phyloP scores from a whole-genome alignment of 2,797 vertebrate genomes.

The Pristis pectinata region DNA sequence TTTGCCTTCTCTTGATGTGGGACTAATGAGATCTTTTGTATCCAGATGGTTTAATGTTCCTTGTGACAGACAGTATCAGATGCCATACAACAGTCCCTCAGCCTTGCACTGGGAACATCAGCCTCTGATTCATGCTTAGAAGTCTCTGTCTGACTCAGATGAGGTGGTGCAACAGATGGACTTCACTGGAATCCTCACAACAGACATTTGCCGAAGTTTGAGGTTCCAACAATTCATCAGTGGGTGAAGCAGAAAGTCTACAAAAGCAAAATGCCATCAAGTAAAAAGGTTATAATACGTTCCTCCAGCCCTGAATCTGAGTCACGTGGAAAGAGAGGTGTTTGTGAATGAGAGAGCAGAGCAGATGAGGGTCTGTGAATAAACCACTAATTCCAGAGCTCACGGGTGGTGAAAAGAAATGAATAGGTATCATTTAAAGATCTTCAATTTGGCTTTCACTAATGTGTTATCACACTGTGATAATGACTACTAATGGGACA shows the following conservation, averaged over 20 bases:
- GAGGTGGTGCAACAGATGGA: background rate
- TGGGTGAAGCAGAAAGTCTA: background rate
- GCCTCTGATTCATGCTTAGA: background rate
- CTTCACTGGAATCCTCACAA: background rate
- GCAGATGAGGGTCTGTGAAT: constrained; percentile 18
- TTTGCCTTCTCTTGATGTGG: too few species aligned
- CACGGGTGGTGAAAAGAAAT: constrained; percentile 12
- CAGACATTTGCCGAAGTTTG: background rate
- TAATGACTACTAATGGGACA: constrained; percentile 33
- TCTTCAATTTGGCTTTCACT: constrained; percentile 33
- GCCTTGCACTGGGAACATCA: background rate
- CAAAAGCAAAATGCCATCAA: background rate
- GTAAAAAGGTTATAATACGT: background rate
- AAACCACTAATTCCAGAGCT: constrained; percentile 15
- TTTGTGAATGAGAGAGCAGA: constrained; percentile 3
- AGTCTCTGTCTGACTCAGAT: background rate
- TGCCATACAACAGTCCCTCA: background rate
- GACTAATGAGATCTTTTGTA: too few species aligned
- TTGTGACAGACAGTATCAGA: too few species aligned
- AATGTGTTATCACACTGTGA: constrained; percentile 25
- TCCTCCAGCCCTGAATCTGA: background rate
- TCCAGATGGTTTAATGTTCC: too few species aligned
- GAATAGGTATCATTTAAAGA: constrained; percentile 34
- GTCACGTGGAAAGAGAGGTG: background rate
- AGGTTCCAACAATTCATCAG: background rate